phyloP scores from a whole-genome alignment of 1,140 invertebrate genomes.

The Aethina tumida region DNA sequence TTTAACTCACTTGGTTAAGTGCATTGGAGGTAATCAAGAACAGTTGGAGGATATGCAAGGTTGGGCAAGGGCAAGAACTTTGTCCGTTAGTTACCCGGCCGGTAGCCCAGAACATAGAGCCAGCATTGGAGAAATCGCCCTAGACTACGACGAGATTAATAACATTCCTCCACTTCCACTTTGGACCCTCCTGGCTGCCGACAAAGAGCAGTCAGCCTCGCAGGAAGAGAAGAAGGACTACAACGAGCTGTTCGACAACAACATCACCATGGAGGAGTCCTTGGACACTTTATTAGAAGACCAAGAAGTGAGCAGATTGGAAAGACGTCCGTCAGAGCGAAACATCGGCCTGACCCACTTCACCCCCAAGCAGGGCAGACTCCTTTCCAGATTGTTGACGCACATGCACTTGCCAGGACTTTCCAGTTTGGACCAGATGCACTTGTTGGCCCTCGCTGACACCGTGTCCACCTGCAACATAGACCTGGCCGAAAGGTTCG shows the following conservation, averaged over 20 bases:
- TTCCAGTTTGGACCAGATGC: constrained; percentile 98
- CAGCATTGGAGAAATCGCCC: constrained; percentile 48
- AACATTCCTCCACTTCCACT: constrained; percentile 94
- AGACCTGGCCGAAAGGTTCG: constrained; percentile 75
- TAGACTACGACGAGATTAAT: constrained; percentile 93
- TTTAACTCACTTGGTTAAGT: constrained; percentile 85
- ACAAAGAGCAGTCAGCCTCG: constrained; percentile 61
- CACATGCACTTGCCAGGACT: constrained; percentile 94
- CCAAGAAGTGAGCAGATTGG: constrained; percentile 47
- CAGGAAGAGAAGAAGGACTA: constrained; percentile 55
- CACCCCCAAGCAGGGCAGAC: constrained; percentile 66
- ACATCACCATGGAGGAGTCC: constrained; percentile 65
- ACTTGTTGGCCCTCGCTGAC: constrained; percentile 92
- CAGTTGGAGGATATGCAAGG: constrained; percentile 40
- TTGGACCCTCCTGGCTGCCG: constrained; percentile 89
- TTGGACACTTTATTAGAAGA: constrained; percentile 70
- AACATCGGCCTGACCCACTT: constrained; percentile 58
- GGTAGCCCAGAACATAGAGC: constrained; percentile 39
- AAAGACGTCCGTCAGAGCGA: constrained; percentile 42
- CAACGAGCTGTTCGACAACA: constrained; percentile 75
- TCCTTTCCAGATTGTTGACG: constrained; percentile 81
- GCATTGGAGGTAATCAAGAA: constrained; percentile 56
- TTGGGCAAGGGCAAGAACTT: constrained; percentile 77
- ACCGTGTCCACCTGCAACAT: constrained; percentile 91
- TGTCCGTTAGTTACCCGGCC: constrained; percentile 76